Evolutionary conservation across 2,888 invertebrate genomes (phyloP).

Genomic region (Catotricha subobsoleta): DNA sequence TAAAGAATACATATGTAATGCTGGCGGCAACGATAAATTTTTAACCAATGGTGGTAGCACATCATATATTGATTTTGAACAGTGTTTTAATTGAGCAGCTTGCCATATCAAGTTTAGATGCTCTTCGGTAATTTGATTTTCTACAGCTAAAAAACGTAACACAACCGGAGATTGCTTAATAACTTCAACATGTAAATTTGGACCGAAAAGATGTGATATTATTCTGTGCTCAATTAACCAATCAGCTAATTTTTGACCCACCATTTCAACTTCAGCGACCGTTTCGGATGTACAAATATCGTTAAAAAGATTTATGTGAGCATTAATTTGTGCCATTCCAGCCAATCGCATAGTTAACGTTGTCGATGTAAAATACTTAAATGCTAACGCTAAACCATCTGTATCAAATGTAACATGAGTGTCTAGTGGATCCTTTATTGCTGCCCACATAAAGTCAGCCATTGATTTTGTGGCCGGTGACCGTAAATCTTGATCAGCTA

Average conservation of each 20-base stretch:
- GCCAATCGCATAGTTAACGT: constrained; percentile 86
- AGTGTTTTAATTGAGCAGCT: constrained; percentile 86
- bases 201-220: constrained; percentile 89
- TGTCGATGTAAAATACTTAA: constrained; percentile 89
- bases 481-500: constrained; percentile 79
- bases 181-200: constrained; percentile 87
- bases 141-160: constrained; percentile 80
- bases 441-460: constrained; percentile 94
- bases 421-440: constrained; percentile 80
- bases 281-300: constrained; percentile 81
- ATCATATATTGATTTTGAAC: constrained; percentile 85
- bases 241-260: constrained; percentile 66
- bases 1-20: constrained; percentile 70
- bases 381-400: constrained; percentile 81
- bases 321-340: constrained; percentile 77
- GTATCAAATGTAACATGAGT: constrained; percentile 71
- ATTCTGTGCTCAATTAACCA: constrained; percentile 83
- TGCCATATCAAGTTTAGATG: constrained; percentile 90
- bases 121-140: constrained; percentile 73
- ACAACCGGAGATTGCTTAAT: constrained; percentile 91
- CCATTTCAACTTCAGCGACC: constrained; percentile 66
- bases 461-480: constrained; percentile 78
- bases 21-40: constrained; percentile 72
- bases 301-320: constrained; percentile 79
- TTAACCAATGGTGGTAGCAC: constrained; percentile 76